Base-by-base conservation (phyloP, 2,888 invertebrate species). In the Pyrochroa serraticornis region DNA sequence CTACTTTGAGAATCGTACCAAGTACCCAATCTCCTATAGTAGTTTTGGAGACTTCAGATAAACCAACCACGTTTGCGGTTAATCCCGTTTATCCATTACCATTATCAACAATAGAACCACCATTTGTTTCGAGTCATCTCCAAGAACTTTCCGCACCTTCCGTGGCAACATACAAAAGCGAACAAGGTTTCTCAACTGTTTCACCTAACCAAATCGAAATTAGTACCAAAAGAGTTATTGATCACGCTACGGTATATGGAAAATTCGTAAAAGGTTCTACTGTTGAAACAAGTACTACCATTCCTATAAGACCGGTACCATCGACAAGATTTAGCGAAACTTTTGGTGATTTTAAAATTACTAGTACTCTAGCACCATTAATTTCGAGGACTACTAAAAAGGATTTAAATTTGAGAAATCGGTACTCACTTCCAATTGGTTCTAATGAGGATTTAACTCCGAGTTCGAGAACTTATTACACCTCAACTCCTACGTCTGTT, bases 231-330 rank as follows among this genome's bases (percentile, higher is more conserved):
- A 64, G 55, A 80, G 77, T 54, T 75, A 77, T 63, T 70, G 75
- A 64, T 60, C 70, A 67, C 79, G 83, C 71, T 78, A 81, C 69
- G 76, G 78, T 73, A 34, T 73, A 72, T 52, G 73, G 73, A 3
- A 82, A 38, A 78, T 83, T 66, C 79, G 38, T 59, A 9, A 63
- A 57, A 49, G 49, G 33, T 22, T 33, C 56, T 60, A 43, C 75
- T 80, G 73, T 62, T 75, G 1, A 8, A 8, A 9, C 47, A 50
- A 58, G 61, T 6, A 47, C 56, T 37, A 33, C 54, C 42, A 81
- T 79, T 65, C 73, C 67, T 30, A 81, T 77, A 62, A 78, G 80
- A 37, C 57, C 68, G 2, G 80, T 81, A 54, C 73, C 82, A 54
- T 82, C 82, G 1, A 82, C 83, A 13, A 46, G 38, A 22, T 22